phyloP scores from a whole-genome alignment of 2,797 vertebrate genomes.

The Cossypha polioptera region DNA sequence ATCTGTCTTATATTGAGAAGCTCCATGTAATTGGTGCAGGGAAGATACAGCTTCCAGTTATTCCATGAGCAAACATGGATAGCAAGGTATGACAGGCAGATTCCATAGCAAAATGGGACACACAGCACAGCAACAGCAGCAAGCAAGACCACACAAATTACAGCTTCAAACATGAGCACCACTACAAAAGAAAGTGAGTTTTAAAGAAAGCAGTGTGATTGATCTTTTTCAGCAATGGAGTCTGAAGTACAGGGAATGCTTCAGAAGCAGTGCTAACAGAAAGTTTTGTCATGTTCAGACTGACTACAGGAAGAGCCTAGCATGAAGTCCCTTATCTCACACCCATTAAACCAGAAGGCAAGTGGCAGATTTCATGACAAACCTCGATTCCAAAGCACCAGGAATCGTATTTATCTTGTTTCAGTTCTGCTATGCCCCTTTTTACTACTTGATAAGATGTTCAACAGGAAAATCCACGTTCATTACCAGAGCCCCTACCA shows the following conservation, averaged over 20 bases:
- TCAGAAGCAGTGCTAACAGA: not conserved
- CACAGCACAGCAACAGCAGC: accelerated
- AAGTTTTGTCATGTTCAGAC: not conserved
- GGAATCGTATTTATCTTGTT: not conserved
- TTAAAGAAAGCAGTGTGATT: not conserved
- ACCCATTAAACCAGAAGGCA: not conserved
- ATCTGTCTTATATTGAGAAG: not conserved
- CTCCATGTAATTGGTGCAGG: not conserved
- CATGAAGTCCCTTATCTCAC: not conserved
- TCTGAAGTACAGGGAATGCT: not conserved
- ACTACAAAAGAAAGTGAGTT: not conserved
- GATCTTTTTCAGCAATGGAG: not conserved
- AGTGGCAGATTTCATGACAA: not conserved
- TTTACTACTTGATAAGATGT: not conserved
- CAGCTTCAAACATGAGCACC: not conserved
- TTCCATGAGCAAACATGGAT: not conserved
- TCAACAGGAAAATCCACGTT: not conserved
- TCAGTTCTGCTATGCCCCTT: not conserved
- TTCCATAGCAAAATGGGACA: not conserved
- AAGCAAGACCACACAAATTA: not conserved
- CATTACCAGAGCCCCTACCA: not conserved
- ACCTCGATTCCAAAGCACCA: not conserved
- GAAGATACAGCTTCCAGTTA: not conserved
- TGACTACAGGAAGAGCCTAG: not conserved
- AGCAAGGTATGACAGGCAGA: not conserved